Conservation (phyloP, 2,113 vertebrate species). For the Tamias sibiricus region DNA sequence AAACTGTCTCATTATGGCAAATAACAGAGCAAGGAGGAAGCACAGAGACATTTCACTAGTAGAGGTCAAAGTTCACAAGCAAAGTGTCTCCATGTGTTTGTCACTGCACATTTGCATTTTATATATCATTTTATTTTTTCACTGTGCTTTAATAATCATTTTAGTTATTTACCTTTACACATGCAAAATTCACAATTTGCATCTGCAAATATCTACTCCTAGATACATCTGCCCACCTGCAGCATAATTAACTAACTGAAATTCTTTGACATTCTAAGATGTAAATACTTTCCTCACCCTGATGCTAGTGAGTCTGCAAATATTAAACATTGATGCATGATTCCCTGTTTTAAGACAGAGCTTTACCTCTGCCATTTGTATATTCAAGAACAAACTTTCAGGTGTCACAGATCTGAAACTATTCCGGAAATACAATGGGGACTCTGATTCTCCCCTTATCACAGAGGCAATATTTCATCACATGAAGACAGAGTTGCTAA, state of each 20-base stretch:
- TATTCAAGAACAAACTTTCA: constrained; percentile 30
- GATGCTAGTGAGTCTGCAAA: constrained; percentile 63
- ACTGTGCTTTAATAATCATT: constrained; percentile 73
- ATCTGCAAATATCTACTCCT: constrained; percentile 79
- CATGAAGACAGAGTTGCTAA: neutral
- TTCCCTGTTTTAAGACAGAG: neutral
- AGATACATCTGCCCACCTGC: constrained; percentile 68
- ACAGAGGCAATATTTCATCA: neutral
- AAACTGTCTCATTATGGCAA: constrained; percentile 70
- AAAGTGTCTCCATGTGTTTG: constrained; percentile 43
- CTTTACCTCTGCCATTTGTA: constrained; percentile 12
- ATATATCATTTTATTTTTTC: constrained; percentile 72
- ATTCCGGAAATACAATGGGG: neutral
- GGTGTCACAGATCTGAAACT: neutral
- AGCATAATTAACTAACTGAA: constrained; percentile 78
- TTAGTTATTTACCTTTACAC: constrained; percentile 78
- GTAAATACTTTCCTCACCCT: constrained; percentile 64
- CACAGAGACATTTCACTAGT: neutral
- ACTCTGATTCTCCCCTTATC: neutral
- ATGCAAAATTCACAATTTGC: constrained; percentile 79
- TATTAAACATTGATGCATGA: constrained; percentile 66
- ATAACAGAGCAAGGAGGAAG: constrained; percentile 64
- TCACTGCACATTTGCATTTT: constrained; percentile 72
- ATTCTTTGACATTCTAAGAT: constrained; percentile 79
- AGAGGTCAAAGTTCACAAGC: constrained; percentile 62